Evolutionary conservation across 2,888 invertebrate species (phyloP), one percentile per base, ranked within the genome.

Genomic region (Plebejus melissa): DNA sequence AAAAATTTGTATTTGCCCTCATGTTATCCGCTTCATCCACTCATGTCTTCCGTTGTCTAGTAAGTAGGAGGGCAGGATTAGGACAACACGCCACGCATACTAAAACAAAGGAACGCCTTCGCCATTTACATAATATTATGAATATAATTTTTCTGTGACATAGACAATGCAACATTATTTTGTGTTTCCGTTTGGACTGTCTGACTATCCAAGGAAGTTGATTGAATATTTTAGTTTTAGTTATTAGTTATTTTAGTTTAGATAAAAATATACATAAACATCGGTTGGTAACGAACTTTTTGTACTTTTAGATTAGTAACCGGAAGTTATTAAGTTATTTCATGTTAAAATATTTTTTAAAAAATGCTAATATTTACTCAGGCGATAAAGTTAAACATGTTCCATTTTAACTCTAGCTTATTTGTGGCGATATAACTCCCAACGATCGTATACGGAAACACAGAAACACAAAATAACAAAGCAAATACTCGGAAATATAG

Each of bases 151-250:
- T 65, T 65, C 65, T 16, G 32, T 65, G 32, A 32, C 32, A 32
- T 65, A 36, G 65, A 65, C 65, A 65, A 65, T 65, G 65, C 32
- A 36, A 65, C 65, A 65, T 16, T 65, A 65, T 36, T 36, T 65
- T 9, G 32, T 65, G 65, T 65, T 65, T 65, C 65, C 65, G 60
- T 65, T 65, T 32, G 32, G 54, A 54, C 16, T 65, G 36, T 32
- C 65, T 16, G 28, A 28, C 65, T 65, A 60, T 60, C 3, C 11
- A 65, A 65, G 60, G 11, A 65, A 11, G 11, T 65, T 65, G 54
- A 54, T 65, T 1, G 4, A 65, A 65, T 36, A 32, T 65, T 65
- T 65, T 58, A 54, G 13, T 1, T 11, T 50, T 50, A 11, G 54
- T 16, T 16, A 22, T 22, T 22, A 22, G 13, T 50, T 50, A 3